A percentile compares a stretch with the other conserved stretches of the same genome.
These are phyloP conservation scores for Dinothrombium tinctorium DNA, from an alignment of 1,140 invertebrate species.

Conservation along the genomic window DNA sequence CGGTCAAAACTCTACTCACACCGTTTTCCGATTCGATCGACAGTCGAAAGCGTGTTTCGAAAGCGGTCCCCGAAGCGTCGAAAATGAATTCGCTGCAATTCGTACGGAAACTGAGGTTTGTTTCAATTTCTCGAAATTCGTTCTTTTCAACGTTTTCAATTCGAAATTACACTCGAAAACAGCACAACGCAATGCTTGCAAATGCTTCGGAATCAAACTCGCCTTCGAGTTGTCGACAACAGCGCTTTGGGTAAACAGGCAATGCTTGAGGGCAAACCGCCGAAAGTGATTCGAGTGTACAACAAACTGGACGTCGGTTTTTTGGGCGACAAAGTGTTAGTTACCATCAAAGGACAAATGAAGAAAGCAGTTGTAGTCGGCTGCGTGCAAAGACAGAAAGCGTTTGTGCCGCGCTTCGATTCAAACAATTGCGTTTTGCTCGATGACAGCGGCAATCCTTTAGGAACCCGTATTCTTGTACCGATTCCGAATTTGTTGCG, in stretches of 20 bases:
- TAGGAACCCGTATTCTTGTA: constrained; percentile 78
- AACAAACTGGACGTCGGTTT: constrained; percentile 19
- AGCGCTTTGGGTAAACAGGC: constrained; percentile 77
- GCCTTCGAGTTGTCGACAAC: constrained; percentile 82
- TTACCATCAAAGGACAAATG: constrained; percentile 92
- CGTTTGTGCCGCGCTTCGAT: constrained; percentile 73
- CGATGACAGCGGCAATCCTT: constrained; percentile 55
- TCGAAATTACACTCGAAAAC: no score
- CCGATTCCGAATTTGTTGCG: constrained; percentile 80
- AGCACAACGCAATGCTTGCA: background rate
- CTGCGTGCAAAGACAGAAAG: constrained; percentile 51
- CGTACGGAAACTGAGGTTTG: no score
- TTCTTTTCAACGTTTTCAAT: no score
- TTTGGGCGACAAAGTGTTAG: constrained; percentile 57
- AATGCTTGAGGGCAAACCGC: constrained; percentile 74
- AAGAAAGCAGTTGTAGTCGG: constrained; percentile 88
- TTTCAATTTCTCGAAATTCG: no score
- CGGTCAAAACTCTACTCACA: no score
- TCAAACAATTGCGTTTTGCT: constrained; percentile 90
- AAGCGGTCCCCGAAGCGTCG: no score
- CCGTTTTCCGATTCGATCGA: no score
- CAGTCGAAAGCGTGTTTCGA: no score
- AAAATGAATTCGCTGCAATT: no score
- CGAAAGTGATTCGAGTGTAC: constrained; percentile 34
- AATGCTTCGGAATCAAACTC: constrained; percentile 20